phyloP scores from a whole-genome alignment of 2,113 vertebrate genomes.

The Cryptoleucopteryx plumbea region DNA sequence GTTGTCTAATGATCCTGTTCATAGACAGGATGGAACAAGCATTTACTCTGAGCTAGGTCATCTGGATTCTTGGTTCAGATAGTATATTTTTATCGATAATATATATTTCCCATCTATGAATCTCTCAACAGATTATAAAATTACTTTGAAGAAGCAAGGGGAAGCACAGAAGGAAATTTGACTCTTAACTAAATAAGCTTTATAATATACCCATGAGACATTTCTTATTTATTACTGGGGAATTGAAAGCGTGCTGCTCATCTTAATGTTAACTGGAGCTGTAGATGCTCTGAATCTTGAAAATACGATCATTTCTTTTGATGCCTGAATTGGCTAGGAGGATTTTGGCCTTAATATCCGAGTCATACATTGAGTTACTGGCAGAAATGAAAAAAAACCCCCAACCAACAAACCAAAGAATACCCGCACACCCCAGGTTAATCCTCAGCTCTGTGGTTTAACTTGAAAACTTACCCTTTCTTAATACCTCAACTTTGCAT shows the following conservation, averaged over 20 bases:
- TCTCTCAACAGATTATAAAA: background rate
- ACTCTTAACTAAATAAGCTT: background rate
- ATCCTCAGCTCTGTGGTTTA: background rate
- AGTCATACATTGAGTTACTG: background rate
- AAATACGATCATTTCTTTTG: background rate
- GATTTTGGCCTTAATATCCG: background rate
- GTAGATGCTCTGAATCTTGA: background rate
- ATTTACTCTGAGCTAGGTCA: background rate
- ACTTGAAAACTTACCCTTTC: background rate
- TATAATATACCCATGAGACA: background rate
- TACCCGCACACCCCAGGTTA: fast-evolving
- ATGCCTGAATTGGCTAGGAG: background rate
- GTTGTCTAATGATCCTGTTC: background rate
- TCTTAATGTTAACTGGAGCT: background rate
- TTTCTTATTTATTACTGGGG: background rate
- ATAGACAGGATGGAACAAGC: background rate
- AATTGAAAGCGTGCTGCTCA: background rate
- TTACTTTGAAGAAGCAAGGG: background rate
- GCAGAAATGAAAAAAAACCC: background rate
- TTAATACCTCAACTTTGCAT: background rate
- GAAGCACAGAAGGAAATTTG: background rate
- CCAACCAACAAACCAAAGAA: background rate
- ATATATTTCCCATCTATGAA: background rate
- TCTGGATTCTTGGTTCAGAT: background rate
- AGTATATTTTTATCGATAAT: background rate